Evolutionary conservation across 2,797 vertebrate genomes (phyloP).

Genomic region (Arnoldichthys spilopterus): DNA sequence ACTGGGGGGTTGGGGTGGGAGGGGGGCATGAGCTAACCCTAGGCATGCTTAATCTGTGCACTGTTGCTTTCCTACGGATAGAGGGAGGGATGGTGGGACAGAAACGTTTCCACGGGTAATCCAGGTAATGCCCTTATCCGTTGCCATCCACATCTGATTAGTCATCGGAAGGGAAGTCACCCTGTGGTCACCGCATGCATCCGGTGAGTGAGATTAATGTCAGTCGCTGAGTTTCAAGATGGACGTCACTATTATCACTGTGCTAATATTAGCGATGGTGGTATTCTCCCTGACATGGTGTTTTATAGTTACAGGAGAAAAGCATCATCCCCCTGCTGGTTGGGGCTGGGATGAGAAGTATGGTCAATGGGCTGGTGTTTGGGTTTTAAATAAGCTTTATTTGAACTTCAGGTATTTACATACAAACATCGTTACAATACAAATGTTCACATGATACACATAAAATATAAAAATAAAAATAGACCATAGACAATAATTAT

Average conservation of each 20-base stretch:
- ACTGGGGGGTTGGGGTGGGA: constrained; percentile 4
- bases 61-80: constrained; percentile 5
- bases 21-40: constrained; percentile 14
- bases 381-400: too few species aligned
- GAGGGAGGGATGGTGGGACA: constrained; percentile 29
- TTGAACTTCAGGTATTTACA: too few species aligned
- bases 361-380: neutral
- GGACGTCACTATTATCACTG: constrained; percentile 22
- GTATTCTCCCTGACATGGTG: constrained; percentile 9
- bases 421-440: too few species aligned
- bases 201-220: constrained; percentile 43
- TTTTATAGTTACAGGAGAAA: constrained; percentile 25
- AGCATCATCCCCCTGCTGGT: neutral
- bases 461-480: too few species aligned
- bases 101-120: constrained; percentile 64
- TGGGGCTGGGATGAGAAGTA: neutral
- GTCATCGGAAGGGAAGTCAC: constrained; percentile 69
- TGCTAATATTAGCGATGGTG: constrained; percentile 25
- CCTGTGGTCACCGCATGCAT: constrained; percentile 28
- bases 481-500: too few species aligned
- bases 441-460: too few species aligned
- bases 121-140: constrained; percentile 75
- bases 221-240: constrained; percentile 25
- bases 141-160: constrained; percentile 71
- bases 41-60: constrained; percentile 40